Conservation (phyloP, 1,140 invertebrate genomes). For the Macrostomum lignano region DNA sequence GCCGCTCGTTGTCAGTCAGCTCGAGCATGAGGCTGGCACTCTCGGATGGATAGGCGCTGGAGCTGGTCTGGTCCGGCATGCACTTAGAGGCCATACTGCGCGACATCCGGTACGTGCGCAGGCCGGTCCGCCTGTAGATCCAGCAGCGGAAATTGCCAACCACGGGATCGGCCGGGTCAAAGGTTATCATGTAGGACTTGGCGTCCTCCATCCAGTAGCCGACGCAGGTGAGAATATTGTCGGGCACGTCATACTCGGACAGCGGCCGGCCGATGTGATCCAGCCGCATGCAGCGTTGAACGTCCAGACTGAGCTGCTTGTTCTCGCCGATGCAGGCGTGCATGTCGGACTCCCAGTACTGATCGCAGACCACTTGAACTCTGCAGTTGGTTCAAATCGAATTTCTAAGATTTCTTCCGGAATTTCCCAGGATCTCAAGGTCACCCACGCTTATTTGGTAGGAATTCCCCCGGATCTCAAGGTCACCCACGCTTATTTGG, state of each 20-base stretch:
- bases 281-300: constrained; percentile 74
- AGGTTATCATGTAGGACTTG: constrained; percentile 79
- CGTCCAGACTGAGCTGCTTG: constrained; percentile 65
- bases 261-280: constrained; percentile 66
- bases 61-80: constrained; percentile 57
- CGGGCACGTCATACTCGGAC: constrained; percentile 46
- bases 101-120: constrained; percentile 61
- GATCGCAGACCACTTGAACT: constrained; percentile 31
- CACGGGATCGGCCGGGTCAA: constrained; percentile 72
- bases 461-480: too few relatives aligned
- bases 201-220: constrained; percentile 92
- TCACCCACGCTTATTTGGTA: too few relatives aligned
- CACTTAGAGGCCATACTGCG: constrained; percentile 66
- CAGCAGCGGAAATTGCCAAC: constrained; percentile 11
- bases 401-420: too few relatives aligned
- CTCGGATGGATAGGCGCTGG: constrained; percentile 52
- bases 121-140: constrained; percentile 68
- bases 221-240: constrained; percentile 83
- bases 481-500: too few relatives aligned
- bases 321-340: constrained; percentile 45
- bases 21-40: constrained; percentile 62
- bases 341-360: constrained; percentile 2
- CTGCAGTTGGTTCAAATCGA: too few relatives aligned
- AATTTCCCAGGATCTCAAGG: too few relatives aligned
- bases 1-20: constrained; percentile 65